Base-by-base conservation (phyloP, 2,797 vertebrate species). In the Oryzias sinensis region DNA sequence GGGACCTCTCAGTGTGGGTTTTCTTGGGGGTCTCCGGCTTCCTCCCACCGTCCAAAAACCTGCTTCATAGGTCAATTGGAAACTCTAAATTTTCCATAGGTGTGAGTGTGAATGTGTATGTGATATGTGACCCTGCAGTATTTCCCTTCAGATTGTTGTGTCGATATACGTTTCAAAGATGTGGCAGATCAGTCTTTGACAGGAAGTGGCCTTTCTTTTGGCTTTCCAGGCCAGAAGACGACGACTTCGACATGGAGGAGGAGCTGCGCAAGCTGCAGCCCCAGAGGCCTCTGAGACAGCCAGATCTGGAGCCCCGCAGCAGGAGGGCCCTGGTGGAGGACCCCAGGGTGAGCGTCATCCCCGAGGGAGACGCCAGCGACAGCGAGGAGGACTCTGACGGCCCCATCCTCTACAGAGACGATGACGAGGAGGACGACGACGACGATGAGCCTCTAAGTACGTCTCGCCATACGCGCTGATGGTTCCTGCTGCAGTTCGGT, bases 191-290 rank as follows among this genome's bases (percentile, higher is more conserved):
- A 29, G 27, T 29, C 27, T 1, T 2, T 37, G 33, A 37, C 9
- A 11, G 33, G 9, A 37, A 37, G 3, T 37, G 9, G 3, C 33
- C 9, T 37, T 6, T 8, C 9, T 9, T 33, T 44, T 44, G 16
- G 16, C 16, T 43, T 59, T 41, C 41, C 64, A 99, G 97, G 84
- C 96, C 94, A 68, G 95, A 97, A 0, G 96, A 98, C 73, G 94
- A 95, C 33, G 96, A 98, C 77, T 94, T 94, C 29, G 93, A 94
- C 59, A 93, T 96, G 42, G 94, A 95, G n/a, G 94, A 95, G 40
- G 89, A 88, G 77, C 65, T 90, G 53, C 68, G 63, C 43, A 91
- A 91, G 79, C 74, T 88, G 4, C 71, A 86, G 0, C 85, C 81
- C 4, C 84, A 72, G 27, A 70, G 72, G 48, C 24, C 16, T 0